These are phyloP conservation scores for Oreamnos americanus DNA, from an alignment of 2,113 vertebrate species.

Conservation along the genomic window DNA sequence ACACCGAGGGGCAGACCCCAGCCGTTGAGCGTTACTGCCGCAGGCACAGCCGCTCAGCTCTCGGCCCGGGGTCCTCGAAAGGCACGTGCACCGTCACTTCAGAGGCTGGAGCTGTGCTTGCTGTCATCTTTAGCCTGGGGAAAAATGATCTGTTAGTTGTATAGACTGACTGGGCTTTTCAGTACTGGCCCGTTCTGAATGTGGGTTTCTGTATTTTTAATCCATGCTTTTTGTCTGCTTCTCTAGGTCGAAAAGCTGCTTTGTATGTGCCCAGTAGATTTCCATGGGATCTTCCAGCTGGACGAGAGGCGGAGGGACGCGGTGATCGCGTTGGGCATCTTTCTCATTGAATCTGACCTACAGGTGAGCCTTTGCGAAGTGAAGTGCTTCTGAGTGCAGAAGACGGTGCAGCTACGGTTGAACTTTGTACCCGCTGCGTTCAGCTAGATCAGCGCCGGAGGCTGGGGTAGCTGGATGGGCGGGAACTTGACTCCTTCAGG, in stretches of 20 bases:
- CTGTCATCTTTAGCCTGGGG: not conserved
- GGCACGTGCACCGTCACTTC: not conserved
- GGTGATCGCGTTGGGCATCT: conserved; percentile 94
- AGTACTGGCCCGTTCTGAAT: not conserved
- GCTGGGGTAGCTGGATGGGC: not conserved
- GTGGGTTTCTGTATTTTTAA: not conserved
- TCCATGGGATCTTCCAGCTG: conserved; percentile 92
- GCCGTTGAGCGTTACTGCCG: no score
- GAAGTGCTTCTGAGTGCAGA: not conserved
- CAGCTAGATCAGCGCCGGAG: not conserved
- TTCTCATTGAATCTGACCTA: conserved; percentile 94
- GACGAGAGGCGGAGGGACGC: conserved; percentile 95
- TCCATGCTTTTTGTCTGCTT: not conserved
- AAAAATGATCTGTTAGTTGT: not conserved
- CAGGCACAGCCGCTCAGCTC: not conserved
- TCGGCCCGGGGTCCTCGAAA: not conserved
- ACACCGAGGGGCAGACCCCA: not conserved
- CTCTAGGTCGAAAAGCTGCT: conserved; percentile 93
- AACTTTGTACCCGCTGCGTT: not conserved
- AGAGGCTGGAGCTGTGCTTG: not conserved
- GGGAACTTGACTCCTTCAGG: not conserved
- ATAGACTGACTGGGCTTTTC: not conserved
- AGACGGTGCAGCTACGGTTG: not conserved
- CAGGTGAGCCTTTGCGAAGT: conserved; percentile 83
- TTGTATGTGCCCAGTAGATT: conserved; percentile 97